phyloP scores from a whole-genome alignment of 2,888 invertebrate genomes.

The Archips crataeganus region DNA sequence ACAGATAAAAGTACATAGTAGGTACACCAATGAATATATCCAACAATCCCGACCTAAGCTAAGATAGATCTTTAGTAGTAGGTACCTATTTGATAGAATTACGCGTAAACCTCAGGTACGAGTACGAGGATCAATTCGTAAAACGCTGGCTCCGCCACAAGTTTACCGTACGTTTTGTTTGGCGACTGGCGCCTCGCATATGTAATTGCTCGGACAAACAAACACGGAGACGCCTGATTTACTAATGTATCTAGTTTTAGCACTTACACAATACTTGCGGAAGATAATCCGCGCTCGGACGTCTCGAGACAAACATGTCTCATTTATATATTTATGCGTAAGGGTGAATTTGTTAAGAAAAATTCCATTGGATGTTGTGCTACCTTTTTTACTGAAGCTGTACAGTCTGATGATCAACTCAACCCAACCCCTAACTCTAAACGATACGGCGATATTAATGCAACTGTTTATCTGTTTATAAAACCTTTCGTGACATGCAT shows the following conservation, averaged over 20 bases:
- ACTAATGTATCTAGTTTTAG: constrained; percentile 82
- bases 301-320: constrained; percentile 12
- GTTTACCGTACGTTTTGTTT: constrained; percentile 70
- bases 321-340: not conserved
- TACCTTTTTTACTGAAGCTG: too few relatives aligned
- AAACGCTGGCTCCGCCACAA: constrained; percentile 45
- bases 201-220: constrained; percentile 81
- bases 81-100: not conserved
- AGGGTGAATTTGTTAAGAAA: too few relatives aligned
- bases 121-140: constrained; percentile 18
- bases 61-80: not conserved
- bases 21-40: too few relatives aligned
- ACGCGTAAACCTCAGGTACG: not conserved
- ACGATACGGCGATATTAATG: too few relatives aligned
- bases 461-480: too few relatives aligned
- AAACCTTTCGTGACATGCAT: too few relatives aligned
- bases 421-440: too few relatives aligned
- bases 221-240: constrained; percentile 71
- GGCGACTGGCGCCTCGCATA: constrained; percentile 78
- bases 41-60: too few relatives aligned
- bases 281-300: constrained; percentile 26
- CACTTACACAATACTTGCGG: constrained; percentile 61
- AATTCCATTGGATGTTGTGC: too few relatives aligned
- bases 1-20: too few relatives aligned
- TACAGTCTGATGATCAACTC: too few relatives aligned